A percentile compares a stretch with the other conserved stretches of the same genome.
Evolutionary conservation across 2,797 vertebrate species (phyloP).

Genomic region (Cuniculus paca): DNA sequence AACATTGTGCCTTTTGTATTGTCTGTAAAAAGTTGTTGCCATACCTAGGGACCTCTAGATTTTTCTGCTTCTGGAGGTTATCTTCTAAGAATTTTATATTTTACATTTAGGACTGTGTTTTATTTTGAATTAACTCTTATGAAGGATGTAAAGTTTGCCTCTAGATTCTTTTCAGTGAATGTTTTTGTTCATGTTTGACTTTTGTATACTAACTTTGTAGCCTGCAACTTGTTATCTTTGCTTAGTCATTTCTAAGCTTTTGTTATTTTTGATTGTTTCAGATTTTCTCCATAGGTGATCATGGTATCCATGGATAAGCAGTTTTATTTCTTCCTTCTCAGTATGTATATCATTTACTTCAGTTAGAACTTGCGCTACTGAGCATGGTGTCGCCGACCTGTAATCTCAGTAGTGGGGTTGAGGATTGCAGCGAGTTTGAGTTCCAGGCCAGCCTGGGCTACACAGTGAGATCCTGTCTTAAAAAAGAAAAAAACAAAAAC

Average conservation of each 20-base stretch:
- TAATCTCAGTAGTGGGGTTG: background rate
- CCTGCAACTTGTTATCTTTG: background rate
- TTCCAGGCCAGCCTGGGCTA: background rate
- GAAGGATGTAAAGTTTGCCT: background rate
- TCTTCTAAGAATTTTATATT: background rate
- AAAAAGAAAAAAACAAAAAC: too few relatives aligned
- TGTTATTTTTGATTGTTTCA: background rate
- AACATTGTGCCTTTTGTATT: background rate
- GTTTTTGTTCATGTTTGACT: background rate
- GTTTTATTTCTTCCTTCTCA: background rate
- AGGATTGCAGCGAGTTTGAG: background rate
- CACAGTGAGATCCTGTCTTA: too few relatives aligned
- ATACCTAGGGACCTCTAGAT: background rate
- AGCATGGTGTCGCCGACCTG: background rate
- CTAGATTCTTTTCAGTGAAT: background rate
- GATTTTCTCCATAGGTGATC: background rate
- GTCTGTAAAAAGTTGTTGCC: background rate
- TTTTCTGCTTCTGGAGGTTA: background rate
- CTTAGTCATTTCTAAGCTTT: background rate
- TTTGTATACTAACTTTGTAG: background rate
- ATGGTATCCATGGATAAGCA: background rate
- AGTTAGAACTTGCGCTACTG: slow-evolving; percentile 11
- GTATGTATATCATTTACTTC: background rate
- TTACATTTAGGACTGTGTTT: background rate
- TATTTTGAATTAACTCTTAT: background rate